These are phyloP conservation scores for Dendrolimus punctatus DNA, from an alignment of 1,140 invertebrate species.

Conservation along the genomic window DNA sequence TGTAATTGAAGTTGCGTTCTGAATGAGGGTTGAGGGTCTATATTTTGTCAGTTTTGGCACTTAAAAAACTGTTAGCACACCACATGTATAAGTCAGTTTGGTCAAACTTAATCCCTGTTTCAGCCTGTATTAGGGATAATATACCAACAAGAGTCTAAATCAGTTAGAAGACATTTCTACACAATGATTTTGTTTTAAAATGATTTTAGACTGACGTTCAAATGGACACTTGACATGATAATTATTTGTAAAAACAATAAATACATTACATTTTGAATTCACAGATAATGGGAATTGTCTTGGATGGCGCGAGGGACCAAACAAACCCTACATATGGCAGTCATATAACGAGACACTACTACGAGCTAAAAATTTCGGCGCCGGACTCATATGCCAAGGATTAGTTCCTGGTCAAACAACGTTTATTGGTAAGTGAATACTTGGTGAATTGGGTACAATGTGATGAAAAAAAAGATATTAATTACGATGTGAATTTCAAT, in stretches of 20 bases:
- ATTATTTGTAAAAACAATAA: conserved; percentile 22
- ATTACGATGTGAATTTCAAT: neutral
- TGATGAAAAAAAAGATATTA: no score
- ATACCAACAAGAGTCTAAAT: no score
- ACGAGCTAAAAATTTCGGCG: conserved; percentile 92
- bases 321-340: conserved; percentile 91
- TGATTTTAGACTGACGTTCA: no score
- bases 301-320: conserved; percentile 89
- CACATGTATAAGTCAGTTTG: no score
- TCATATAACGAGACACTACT: conserved; percentile 94
- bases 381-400: conserved; percentile 88
- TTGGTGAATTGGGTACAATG: neutral
- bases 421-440: conserved; percentile 76
- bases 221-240: conserved; percentile 14
- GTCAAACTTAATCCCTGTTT: no score
- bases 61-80: no score
- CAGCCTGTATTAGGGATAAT: no score
- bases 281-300: conserved; percentile 93
- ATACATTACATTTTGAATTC: conserved; percentile 27
- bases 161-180: no score
- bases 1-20: no score
- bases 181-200: no score
- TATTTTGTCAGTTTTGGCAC: no score
- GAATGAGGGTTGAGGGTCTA: no score
- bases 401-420: conserved; percentile 82